These are phyloP conservation scores for Lasioglossum pauxillum DNA, from an alignment of 2,888 invertebrate genomes.

Conservation along the genomic window DNA sequence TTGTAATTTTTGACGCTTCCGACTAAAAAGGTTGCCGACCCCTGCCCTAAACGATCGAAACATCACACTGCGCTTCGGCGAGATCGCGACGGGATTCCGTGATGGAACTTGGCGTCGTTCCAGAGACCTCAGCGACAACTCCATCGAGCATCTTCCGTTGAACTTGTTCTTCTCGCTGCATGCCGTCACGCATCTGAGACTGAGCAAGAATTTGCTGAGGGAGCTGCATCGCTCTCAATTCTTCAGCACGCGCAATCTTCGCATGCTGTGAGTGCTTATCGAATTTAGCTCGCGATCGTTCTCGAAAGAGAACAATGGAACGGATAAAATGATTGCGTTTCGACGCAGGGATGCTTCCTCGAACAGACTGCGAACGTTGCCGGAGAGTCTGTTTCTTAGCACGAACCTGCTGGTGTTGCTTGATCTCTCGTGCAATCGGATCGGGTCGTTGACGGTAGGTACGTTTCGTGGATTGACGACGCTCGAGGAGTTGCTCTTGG, in stretches of 20 bases:
- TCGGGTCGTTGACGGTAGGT: slow-evolving; percentile 88
- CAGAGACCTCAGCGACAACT: slow-evolving; percentile 80
- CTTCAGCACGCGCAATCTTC: slow-evolving; percentile 77
- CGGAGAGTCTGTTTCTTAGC: slow-evolving; percentile 86
- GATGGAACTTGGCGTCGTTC: slow-evolving; percentile 36
- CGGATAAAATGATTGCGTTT: not conserved
- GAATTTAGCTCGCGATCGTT: not conserved
- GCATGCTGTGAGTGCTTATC: slow-evolving; percentile 77
- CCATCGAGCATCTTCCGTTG: slow-evolving; percentile 80
- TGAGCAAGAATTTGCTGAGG: slow-evolving; percentile 79
- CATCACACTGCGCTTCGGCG: too few relatives aligned
- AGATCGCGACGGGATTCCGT: not conserved
- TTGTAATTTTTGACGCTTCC: too few relatives aligned
- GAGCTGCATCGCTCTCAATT: slow-evolving; percentile 80
- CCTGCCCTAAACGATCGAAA: too few relatives aligned
- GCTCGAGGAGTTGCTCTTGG: slow-evolving; percentile 89
- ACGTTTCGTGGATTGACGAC: slow-evolving; percentile 87
- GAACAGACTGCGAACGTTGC: slow-evolving; percentile 87
- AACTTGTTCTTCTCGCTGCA: slow-evolving; percentile 80
- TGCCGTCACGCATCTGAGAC: slow-evolving; percentile 76
- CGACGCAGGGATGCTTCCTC: slow-evolving; percentile 87
- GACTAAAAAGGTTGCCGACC: too few relatives aligned
- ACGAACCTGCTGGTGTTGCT: slow-evolving; percentile 85
- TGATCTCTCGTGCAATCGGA: slow-evolving; percentile 90
- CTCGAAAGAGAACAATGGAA: not conserved